These are phyloP conservation scores for Macroteleia sp. DNA, from an alignment of 2,888 invertebrate genomes.

Conservation along the genomic window DNA sequence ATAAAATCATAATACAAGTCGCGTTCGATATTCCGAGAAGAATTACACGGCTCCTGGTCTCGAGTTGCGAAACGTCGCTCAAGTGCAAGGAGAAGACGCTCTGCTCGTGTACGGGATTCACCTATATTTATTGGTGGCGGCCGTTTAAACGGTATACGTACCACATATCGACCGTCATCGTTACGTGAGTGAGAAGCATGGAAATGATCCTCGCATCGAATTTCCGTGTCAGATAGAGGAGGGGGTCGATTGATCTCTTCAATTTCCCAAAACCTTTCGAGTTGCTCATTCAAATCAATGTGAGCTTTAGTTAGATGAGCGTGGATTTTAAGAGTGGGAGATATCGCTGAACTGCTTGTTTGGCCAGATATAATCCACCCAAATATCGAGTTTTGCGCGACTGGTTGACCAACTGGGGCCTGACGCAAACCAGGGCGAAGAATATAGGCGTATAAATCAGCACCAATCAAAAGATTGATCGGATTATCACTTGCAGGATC, in stretches of 20 bases:
- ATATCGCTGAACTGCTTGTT: not conserved
- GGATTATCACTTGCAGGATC: not conserved
- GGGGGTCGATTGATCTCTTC: not conserved
- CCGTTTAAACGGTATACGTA: not conserved
- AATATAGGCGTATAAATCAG: not conserved
- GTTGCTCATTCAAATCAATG: not conserved
- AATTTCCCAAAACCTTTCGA: not conserved
- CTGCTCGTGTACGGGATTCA: not conserved
- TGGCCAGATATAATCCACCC: not conserved
- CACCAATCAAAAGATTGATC: not conserved
- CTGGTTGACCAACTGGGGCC: not conserved
- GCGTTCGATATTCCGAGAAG: not conserved
- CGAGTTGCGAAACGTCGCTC: not conserved
- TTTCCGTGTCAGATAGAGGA: not conserved
- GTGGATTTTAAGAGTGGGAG: not conserved
- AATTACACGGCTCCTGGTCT: not conserved
- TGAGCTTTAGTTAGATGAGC: not conserved
- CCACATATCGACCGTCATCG: not conserved
- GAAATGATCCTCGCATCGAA: not conserved
- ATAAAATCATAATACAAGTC: not conserved
- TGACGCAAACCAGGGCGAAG: not conserved
- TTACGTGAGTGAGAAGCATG: not conserved
- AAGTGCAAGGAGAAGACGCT: not conserved
- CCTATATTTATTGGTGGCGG: not conserved
- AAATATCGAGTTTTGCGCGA: not conserved